A percentile compares a stretch with the other conserved stretches of the same genome.
Evolutionary conservation across 2,113 vertebrate species (phyloP).

Genomic region (Crotalus tigris): DNA sequence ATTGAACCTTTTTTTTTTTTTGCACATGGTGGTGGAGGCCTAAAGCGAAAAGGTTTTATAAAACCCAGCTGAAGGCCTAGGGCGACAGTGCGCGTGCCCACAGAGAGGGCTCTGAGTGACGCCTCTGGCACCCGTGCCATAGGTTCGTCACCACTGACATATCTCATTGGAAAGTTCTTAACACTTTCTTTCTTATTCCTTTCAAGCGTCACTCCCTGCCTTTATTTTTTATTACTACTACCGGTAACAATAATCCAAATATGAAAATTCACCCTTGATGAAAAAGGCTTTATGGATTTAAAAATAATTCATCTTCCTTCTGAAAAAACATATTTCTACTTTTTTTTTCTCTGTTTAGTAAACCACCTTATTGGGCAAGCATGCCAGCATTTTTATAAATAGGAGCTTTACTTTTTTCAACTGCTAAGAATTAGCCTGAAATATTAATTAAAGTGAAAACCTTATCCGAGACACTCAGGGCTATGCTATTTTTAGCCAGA

Average conservation of each 20-base stretch:
- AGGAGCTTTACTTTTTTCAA: slow-evolving; percentile 65
- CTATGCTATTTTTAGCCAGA: slow-evolving; percentile 56
- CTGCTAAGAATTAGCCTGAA: slow-evolving; percentile 66
- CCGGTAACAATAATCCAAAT: slow-evolving; percentile 24
- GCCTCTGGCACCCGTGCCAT: too few species aligned
- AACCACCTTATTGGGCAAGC: slow-evolving; percentile 66
- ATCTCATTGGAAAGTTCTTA: neutral
- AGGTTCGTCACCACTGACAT: neutral
- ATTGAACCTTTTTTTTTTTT: too few species aligned
- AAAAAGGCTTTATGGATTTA: slow-evolving; percentile 63
- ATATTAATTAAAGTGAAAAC: slow-evolving; percentile 72
- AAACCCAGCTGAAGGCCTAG: too few species aligned
- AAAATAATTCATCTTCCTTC: slow-evolving; percentile 54
- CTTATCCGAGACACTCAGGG: slow-evolving; percentile 51
- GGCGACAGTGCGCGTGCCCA: too few species aligned
- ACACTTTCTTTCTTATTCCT: slow-evolving; percentile 1
- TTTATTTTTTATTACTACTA: neutral
- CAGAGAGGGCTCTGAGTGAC: too few species aligned
- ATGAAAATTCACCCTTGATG: slow-evolving; percentile 51
- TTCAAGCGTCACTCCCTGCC: neutral
- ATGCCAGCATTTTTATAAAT: slow-evolving; percentile 72
- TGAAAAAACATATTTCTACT: slow-evolving; percentile 56
- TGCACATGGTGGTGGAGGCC: too few species aligned
- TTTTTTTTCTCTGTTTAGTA: slow-evolving; percentile 38
- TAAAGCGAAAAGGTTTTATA: too few species aligned